phyloP scores from a whole-genome alignment of 2,113 vertebrate species.

The Acrocephalus kingi region DNA sequence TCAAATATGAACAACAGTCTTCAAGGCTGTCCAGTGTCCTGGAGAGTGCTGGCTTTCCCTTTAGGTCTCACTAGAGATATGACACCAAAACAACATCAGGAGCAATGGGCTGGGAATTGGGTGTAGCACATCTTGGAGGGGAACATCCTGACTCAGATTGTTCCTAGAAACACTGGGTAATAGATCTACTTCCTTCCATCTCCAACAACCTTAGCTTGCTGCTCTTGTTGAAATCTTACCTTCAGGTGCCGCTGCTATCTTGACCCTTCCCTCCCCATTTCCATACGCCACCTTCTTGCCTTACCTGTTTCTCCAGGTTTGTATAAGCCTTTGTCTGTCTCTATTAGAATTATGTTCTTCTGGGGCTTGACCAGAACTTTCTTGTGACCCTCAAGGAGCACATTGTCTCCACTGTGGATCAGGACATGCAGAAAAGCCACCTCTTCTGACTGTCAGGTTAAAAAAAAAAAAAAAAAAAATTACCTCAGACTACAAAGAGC shows the following conservation, averaged over 20 bases:
- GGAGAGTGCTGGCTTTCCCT: neutral
- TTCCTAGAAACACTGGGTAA: neutral
- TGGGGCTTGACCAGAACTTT: conserved; percentile 49
- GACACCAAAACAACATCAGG: neutral
- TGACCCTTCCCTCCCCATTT: neutral
- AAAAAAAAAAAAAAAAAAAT: neutral
- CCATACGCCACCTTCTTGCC: neutral
- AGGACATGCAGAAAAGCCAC: conserved; percentile 10
- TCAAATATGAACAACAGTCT: neutral
- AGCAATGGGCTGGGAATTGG: neutral
- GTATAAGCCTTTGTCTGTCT: conserved; percentile 69
- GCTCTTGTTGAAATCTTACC: neutral
- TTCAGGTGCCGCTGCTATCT: neutral
- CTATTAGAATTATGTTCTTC: conserved; percentile 18
- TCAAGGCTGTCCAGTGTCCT: neutral
- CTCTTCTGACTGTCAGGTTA: neutral
- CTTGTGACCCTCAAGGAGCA: conserved; percentile 48
- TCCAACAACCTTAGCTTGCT: neutral
- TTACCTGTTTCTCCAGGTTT: conserved; percentile 50
- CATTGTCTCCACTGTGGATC: neutral
- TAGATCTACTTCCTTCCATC: neutral
- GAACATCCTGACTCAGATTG: neutral
- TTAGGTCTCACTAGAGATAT: neutral
- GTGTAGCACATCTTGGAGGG: neutral
- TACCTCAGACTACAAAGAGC: neutral